These are phyloP conservation scores for Tinea trinotella DNA, from an alignment of 2,888 invertebrate species.

Conservation along the genomic window DNA sequence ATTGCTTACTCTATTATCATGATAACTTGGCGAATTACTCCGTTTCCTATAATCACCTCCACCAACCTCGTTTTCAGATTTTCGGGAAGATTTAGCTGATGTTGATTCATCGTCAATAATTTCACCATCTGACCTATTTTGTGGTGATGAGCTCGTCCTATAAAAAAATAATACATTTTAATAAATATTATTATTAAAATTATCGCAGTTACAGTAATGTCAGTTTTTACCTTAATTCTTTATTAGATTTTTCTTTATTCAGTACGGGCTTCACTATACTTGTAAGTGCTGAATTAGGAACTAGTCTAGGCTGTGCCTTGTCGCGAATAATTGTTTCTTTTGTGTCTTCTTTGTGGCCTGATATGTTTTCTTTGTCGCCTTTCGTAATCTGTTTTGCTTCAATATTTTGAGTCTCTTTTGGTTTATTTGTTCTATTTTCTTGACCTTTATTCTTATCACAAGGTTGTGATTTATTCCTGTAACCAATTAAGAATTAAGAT, in stretches of 20 bases:
- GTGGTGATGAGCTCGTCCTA: neutral
- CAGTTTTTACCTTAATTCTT: conserved; percentile 4
- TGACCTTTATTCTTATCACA: neutral
- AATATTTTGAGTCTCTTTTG: neutral
- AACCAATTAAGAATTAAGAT: no score
- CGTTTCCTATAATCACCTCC: neutral
- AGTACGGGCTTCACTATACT: neutral
- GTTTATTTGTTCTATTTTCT: neutral
- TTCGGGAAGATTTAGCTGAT: neutral
- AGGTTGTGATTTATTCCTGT: neutral
- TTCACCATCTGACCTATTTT: conserved; percentile 3
- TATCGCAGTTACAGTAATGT: neutral
- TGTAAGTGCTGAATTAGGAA: neutral
- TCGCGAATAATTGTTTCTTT: no score
- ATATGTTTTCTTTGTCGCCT: conserved; percentile 1
- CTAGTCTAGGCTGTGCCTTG: no score
- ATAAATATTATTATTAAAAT: neutral
- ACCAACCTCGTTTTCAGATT: neutral
- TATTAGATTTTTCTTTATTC: neutral
- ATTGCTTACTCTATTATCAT: neutral
- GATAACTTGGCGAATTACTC: neutral
- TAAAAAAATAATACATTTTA: neutral
- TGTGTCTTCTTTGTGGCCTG: neutral
- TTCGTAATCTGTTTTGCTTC: neutral
- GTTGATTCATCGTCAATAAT: neutral